Percentiles rank a stretch among this genome's conserved stretches.
phyloP scores from a whole-genome alignment of 2,888 invertebrate species.

The Selenia dentaria region DNA sequence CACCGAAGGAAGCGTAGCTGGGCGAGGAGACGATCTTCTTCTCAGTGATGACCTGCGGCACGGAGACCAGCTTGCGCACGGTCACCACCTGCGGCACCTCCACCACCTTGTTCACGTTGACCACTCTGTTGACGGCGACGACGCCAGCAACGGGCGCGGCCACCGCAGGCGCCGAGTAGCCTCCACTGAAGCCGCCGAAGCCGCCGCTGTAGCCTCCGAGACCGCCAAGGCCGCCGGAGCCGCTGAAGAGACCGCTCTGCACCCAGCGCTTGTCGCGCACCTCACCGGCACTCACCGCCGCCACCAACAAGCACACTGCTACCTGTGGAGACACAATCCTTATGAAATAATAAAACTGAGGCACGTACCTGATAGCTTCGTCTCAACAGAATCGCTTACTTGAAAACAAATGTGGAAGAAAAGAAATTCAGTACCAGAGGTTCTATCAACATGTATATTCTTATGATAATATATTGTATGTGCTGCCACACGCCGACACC shows the following conservation, averaged over 20 bases:
- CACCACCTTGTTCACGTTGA: constrained; percentile 51
- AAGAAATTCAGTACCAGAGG: no score
- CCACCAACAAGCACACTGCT: constrained; percentile 34
- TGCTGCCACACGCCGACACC: no score
- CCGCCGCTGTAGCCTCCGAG: constrained; percentile 18
- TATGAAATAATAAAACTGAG: no score
- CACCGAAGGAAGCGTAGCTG: constrained; percentile 22
- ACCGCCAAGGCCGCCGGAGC: constrained; percentile 15
- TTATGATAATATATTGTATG: no score
- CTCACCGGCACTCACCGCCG: constrained; percentile 33
- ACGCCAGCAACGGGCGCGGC: constrained; percentile 39
- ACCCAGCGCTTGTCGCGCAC: constrained; percentile 40
- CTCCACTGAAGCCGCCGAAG: constrained; percentile 22
- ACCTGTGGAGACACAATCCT: no score
- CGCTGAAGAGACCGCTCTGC: constrained; percentile 34
- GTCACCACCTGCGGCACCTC: constrained; percentile 49
- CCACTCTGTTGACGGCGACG: constrained; percentile 47
- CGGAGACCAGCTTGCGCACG: constrained; percentile 57
- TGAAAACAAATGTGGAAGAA: no score
- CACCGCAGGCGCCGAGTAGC: constrained; percentile 12
- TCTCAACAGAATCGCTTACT: no score
- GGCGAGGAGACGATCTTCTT: constrained; percentile 49
- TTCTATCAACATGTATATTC: no score
- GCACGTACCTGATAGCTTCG: no score
- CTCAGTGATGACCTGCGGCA: constrained; percentile 57